Evolutionary conservation across 2,113 vertebrate genomes (phyloP), one percentile per base, ranked within the genome.

Genomic region (Phoenicopterus ruber): DNA sequence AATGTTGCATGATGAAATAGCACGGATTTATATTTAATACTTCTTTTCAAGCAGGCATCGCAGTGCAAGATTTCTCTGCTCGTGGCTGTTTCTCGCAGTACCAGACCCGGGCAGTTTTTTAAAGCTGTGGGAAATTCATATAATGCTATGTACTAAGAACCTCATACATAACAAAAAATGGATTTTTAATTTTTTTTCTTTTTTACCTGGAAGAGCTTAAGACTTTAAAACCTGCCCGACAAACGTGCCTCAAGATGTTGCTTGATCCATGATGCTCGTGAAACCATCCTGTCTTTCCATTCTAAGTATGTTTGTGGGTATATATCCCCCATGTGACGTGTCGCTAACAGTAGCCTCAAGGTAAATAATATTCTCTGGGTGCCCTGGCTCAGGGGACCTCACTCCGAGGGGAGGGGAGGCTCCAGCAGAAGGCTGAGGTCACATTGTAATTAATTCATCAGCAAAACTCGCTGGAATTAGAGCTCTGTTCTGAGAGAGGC

Each of bases 311-410:
- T 15, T 3, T 26, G 7, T 6, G 77, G 38, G 40, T 7, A 0
- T 1, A 1, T 6, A 0, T 38, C 21, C 17, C 46, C 74, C 50
- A 0, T 3, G 7, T 3, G 9, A 57, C 0, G 29, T 1, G n/a
- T 8, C 47, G 2, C 17, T 47, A 6, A 16, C 17, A 26, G 58
- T 9, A 4, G 9, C 0, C 0, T 31, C 18, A 12, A 12, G 73
- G 85, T 36, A 38, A 69, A 49, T 44, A 5, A 17, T 15, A 2
- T 52, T n/a, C 32, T 11, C 42, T 10, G 52, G 76, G 17, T 16
- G 58, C 58, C 1, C 7, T 32, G 42, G 36, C 87, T 49, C 38
- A 9, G 71, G 66, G 49, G 42, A n/a, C 58, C 55, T n/a, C 4
- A 1, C 61, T 62, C 36, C 1, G 6, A 62, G 73, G 66, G 52